phyloP scores from a whole-genome alignment of 2,888 invertebrate genomes.

The Ichneumoninae sp. region DNA sequence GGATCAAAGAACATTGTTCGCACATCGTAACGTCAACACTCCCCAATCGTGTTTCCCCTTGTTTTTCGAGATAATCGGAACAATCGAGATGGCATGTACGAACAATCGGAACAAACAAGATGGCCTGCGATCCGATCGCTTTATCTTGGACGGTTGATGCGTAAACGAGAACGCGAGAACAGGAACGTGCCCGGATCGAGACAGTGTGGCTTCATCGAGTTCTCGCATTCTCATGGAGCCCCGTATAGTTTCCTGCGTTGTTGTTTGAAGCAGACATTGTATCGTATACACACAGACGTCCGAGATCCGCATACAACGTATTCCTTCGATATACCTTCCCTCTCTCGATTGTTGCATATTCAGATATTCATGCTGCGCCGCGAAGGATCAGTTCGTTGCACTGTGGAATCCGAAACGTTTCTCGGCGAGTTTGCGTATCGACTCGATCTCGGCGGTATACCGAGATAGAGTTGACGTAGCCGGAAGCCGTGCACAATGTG shows the following conservation, averaged over 20 bases:
- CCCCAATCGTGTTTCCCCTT: background rate
- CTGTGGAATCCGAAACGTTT: conserved; percentile 71
- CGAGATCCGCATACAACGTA: conserved; percentile 48
- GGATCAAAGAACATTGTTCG: conserved; percentile 2
- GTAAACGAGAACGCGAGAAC: conserved; percentile 20
- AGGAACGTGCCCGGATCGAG: conserved; percentile 11
- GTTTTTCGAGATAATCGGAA: background rate
- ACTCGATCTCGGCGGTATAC: conserved; percentile 21
- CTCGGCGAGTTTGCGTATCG: conserved; percentile 67
- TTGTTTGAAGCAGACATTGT: conserved; percentile 41
- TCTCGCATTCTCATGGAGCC: conserved; percentile 30
- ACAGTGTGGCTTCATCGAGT: background rate
- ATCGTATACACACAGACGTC: conserved; percentile 15
- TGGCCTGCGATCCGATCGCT: conserved; percentile 33
- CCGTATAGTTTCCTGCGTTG: conserved; percentile 19
- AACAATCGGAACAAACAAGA: background rate
- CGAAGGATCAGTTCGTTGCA: conserved; percentile 58
- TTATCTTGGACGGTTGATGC: conserved; percentile 36
- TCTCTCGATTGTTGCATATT: conserved; percentile 65
- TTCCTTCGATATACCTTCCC: conserved; percentile 43
- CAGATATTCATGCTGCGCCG: conserved; percentile 63
- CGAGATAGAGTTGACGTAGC: conserved; percentile 51
- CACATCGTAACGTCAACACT: background rate
- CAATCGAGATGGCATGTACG: conserved; percentile 1
- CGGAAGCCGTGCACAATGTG: conserved; percentile 34